Conservation (phyloP, 2,797 vertebrate genomes). For the Apogon talboti region DNA sequence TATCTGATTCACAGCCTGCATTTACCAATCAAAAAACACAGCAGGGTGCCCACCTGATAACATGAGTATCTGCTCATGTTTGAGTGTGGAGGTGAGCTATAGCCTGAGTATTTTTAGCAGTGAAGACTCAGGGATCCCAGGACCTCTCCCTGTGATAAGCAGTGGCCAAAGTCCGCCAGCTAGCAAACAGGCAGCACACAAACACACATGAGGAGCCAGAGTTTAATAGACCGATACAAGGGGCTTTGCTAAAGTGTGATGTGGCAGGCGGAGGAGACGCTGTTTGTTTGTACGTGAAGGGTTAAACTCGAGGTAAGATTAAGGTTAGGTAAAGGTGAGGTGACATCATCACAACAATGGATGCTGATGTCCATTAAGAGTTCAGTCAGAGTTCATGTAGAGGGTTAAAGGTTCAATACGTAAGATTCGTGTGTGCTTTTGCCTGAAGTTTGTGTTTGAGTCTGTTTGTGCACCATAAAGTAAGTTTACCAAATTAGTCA, state of each 20-base stretch:
- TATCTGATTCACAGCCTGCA: conserved; percentile 15
- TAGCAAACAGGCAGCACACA: conserved; percentile 70
- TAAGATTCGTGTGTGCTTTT: not conserved
- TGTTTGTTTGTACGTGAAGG: conserved; percentile 66
- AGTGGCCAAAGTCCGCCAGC: conserved; percentile 82
- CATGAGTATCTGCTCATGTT: conserved; percentile 23
- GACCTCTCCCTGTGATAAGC: conserved; percentile 85
- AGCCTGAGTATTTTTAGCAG: conserved; percentile 77
- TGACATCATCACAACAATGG: conserved; percentile 77
- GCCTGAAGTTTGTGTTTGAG: too few species aligned
- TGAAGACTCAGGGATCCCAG: conserved; percentile 78
- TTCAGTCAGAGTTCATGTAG: conserved; percentile 66
- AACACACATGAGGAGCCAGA: conserved; percentile 34
- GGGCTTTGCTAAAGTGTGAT: conserved; percentile 54
- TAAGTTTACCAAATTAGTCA: too few species aligned
- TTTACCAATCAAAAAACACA: conserved; percentile 7
- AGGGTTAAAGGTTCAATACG: not conserved
- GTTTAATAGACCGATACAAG: conserved; percentile 66
- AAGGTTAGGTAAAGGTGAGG: conserved; percentile 80
- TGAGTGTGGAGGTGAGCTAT: conserved; percentile 20
- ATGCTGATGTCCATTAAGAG: conserved; percentile 52
- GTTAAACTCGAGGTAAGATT: conserved; percentile 62
- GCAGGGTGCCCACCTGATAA: conserved; percentile 24
- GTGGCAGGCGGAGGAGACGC: conserved; percentile 52
- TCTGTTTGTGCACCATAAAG: too few species aligned